A percentile compares a stretch with the other conserved stretches of the same genome.
Evolutionary conservation across 2,797 vertebrate genomes (phyloP).

Genomic region (Tympanoctomys barrerae): DNA sequence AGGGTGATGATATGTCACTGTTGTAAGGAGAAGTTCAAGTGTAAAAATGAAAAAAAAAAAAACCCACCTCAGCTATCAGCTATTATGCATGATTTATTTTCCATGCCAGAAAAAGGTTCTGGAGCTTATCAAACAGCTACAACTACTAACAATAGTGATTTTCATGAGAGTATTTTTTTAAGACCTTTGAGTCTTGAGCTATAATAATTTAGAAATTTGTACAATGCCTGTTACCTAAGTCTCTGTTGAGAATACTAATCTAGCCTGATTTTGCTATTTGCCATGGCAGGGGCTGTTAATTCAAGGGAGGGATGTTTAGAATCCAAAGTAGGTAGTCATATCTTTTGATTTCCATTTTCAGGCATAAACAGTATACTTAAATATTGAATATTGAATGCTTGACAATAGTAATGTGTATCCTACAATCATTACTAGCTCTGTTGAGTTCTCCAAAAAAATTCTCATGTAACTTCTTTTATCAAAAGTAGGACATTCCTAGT

Average conservation of each 20-base stretch:
- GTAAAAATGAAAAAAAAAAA: conserved; percentile 22
- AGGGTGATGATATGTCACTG: background rate
- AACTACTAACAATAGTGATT: conserved; percentile 51
- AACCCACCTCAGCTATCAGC: background rate
- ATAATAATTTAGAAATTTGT: conserved; percentile 49
- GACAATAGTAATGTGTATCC: background rate
- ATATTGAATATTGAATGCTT: background rate
- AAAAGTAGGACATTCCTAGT: conserved; percentile 13
- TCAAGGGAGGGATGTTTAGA: background rate
- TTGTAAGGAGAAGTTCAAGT: conserved; percentile 8
- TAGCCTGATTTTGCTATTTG: background rate
- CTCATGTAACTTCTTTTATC: conserved; percentile 43
- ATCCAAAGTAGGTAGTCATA: background rate
- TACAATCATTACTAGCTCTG: background rate
- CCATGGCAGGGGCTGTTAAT: background rate
- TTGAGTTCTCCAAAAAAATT: background rate
- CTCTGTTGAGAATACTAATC: conserved; percentile 7
- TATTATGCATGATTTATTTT: conserved; percentile 62
- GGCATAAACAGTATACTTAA: background rate
- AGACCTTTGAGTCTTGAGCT: background rate
- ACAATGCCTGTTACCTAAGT: conserved; percentile 8
- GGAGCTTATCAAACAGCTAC: conserved; percentile 56
- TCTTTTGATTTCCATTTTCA: background rate
- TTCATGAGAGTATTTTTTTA: conserved; percentile 37
- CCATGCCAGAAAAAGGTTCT: conserved; percentile 48